Percentiles rank a stretch among this genome's conserved stretches.
Conservation (phyloP, 2,797 vertebrate genomes). For the Rhinophrynus dorsalis region DNA sequence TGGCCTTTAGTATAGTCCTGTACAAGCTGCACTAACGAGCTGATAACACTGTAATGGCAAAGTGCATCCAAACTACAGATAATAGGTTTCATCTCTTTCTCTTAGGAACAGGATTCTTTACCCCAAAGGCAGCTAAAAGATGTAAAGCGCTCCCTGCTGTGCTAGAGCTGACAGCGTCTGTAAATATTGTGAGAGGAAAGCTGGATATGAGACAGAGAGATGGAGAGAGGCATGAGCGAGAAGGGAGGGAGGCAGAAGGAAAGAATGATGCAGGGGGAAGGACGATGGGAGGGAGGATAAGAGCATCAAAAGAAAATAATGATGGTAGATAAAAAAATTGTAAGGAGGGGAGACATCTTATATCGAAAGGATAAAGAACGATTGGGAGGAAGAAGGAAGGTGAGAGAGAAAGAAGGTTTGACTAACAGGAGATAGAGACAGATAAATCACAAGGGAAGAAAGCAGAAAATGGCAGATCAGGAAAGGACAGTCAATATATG, state of each 20-base stretch:
- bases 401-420: neutral
- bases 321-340: neutral
- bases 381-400: neutral
- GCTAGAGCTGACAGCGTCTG: conserved; percentile 35
- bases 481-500: neutral
- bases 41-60: conserved; percentile 23
- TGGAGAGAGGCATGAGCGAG: neutral
- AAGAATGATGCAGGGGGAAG: neutral
- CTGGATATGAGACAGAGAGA: conserved; percentile 14
- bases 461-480: neutral
- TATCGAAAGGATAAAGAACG: neutral
- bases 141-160: conserved; percentile 40
- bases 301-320: neutral
- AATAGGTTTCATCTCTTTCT: conserved; percentile 47
- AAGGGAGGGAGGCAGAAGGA: neutral
- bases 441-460: neutral
- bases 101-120: conserved; percentile 40
- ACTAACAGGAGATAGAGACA: neutral
- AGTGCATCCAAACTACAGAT: conserved; percentile 33
- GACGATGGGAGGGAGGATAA: neutral
- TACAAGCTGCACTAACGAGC: conserved; percentile 12
- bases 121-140: conserved; percentile 43
- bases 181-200: conserved; percentile 39
- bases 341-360: neutral
- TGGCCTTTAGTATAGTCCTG: neutral